A percentile compares a stretch with the other conserved stretches of the same genome.
Evolutionary conservation across 2,888 invertebrate genomes (phyloP).

Genomic region (Acronicta psi): DNA sequence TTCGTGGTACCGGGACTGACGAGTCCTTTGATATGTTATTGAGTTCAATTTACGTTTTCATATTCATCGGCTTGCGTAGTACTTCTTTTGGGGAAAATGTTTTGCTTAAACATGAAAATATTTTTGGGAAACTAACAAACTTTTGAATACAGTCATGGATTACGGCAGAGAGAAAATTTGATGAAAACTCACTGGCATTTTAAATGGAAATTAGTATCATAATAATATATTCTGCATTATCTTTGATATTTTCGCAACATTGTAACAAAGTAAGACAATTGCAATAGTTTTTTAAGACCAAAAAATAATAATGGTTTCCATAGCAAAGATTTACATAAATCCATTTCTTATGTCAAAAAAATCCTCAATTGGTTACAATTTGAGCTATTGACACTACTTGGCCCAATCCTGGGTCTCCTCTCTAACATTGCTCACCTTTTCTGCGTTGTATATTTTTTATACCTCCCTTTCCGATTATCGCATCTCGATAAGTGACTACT

Average conservation of each 20-base stretch:
- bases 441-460: no score
- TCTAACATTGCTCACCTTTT: no score
- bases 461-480: no score
- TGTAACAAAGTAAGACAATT: no score
- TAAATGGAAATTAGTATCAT: not conserved
- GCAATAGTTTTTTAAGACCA: no score
- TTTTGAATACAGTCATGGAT: conserved; percentile 31
- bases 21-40: conserved; percentile 81
- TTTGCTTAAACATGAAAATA: conserved; percentile 30
- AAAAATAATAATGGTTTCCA: no score
- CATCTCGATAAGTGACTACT: no score
- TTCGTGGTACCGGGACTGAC: conserved; percentile 63
- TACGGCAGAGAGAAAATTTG: not conserved
- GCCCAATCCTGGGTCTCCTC: no score
- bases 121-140: conserved; percentile 21
- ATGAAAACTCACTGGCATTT: not conserved
- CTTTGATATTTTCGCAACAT: not conserved
- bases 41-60: conserved; percentile 80
- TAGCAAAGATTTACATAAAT: no score
- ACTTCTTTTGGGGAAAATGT: conserved; percentile 42
- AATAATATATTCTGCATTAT: not conserved
- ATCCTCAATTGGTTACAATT: no score
- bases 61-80: conserved; percentile 61
- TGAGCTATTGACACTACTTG: no score
- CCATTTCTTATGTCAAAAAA: no score